phyloP scores from a whole-genome alignment of 2,113 vertebrate genomes.

The Tychaedon coryphoeus region DNA sequence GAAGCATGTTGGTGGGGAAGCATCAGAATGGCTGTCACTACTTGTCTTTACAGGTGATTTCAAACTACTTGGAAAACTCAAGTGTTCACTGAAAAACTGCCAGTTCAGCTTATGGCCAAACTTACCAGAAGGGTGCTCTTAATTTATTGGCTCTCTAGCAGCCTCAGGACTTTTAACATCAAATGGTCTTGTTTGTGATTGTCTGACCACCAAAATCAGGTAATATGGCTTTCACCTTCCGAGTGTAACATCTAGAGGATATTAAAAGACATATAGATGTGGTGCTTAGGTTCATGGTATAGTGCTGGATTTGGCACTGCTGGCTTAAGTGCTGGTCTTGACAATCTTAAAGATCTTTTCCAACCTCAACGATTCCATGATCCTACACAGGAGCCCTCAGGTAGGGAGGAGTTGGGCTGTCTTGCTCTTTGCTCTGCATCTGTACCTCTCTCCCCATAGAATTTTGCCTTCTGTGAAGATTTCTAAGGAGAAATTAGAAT shows the following conservation, averaged over 20 bases:
- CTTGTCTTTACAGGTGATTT: not conserved
- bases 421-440: not conserved
- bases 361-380: not conserved
- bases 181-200: not conserved
- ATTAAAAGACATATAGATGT: not conserved
- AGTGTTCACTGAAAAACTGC: not conserved
- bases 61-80: not conserved
- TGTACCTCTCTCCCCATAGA: not conserved
- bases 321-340: not conserved
- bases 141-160: not conserved
- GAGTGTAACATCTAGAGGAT: not conserved
- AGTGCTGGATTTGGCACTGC: not conserved
- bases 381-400: not conserved
- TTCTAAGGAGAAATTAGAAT: not conserved
- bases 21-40: not conserved
- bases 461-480: not conserved
- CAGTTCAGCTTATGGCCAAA: not conserved
- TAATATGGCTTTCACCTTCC: not conserved
- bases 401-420: not conserved
- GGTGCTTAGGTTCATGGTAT: not conserved
- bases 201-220: not conserved
- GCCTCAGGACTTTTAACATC: not conserved
- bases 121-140: not conserved
- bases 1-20: not conserved
- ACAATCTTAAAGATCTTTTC: not conserved